Evolutionary conservation across 2,888 invertebrate species (phyloP).

Genomic region (Sesia apiformis): DNA sequence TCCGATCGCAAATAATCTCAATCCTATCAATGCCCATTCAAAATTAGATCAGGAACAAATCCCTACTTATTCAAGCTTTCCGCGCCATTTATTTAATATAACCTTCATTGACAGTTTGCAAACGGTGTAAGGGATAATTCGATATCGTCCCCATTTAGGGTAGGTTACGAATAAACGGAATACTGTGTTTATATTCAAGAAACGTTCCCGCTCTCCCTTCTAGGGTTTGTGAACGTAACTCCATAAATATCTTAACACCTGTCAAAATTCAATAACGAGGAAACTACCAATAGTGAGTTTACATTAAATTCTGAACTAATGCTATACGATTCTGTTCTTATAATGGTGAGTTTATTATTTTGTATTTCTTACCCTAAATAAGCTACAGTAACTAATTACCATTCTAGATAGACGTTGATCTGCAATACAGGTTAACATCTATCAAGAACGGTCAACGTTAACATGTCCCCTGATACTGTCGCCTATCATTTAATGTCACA

Average conservation of each 20-base stretch:
- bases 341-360: too few relatives aligned
- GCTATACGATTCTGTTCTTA: too few relatives aligned
- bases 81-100: conserved; percentile 15
- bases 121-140: conserved; percentile 16
- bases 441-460: too few relatives aligned
- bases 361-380: too few relatives aligned
- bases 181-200: conserved; percentile 15
- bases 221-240: background rate
- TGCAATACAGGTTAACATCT: too few relatives aligned
- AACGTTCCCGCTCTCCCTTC: conserved; percentile 7
- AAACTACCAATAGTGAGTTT: background rate
- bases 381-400: too few relatives aligned
- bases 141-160: conserved; percentile 15
- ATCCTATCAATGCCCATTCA: background rate
- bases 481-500: too few relatives aligned
- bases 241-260: background rate
- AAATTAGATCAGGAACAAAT: conserved; percentile 8
- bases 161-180: conserved; percentile 13
- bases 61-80: conserved; percentile 3
- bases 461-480: too few relatives aligned
- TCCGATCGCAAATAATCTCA: background rate
- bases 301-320: too few relatives aligned
- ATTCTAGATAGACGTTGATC: too few relatives aligned
- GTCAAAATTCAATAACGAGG: background rate
- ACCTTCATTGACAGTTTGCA: conserved; percentile 14